A percentile compares a stretch with the other conserved stretches of the same genome.
Conservation (phyloP, 2,113 vertebrate species). For the Triplophysa rosa region DNA sequence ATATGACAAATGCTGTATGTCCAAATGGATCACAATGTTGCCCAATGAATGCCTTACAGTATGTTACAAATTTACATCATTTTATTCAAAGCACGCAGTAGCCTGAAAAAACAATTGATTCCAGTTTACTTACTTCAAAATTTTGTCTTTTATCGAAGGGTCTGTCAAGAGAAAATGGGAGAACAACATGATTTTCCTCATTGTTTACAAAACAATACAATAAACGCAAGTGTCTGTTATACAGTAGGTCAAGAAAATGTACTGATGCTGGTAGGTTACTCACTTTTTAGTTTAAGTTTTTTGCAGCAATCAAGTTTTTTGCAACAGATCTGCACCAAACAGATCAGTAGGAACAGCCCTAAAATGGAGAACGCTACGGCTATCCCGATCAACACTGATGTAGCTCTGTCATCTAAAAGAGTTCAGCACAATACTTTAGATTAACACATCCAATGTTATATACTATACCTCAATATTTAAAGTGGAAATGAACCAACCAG, state of each 20-base stretch:
- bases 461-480: no score
- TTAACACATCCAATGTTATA: not conserved
- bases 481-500: no score
- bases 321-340: conserved; percentile 33
- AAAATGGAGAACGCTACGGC: conserved; percentile 67
- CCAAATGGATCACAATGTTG: no score
- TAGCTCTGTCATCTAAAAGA: conserved; percentile 60
- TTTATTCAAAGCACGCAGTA: no score
- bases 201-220: not conserved
- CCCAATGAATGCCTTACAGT: no score
- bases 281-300: conserved; percentile 25
- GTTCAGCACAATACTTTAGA: not conserved
- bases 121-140: conserved; percentile 67
- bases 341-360: conserved; percentile 55
- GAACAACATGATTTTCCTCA: not conserved
- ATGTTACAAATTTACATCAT: no score
- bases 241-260: not conserved
- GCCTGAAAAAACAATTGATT: not conserved
- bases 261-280: conserved; percentile 10
- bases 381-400: conserved; percentile 61
- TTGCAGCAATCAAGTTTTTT: conserved; percentile 31
- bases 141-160: conserved; percentile 64
- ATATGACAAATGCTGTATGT: no score
- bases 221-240: not conserved
- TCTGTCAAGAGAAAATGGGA: conserved; percentile 54